phyloP scores from a whole-genome alignment of 2,113 vertebrate genomes.

The Tinamus guttatus region DNA sequence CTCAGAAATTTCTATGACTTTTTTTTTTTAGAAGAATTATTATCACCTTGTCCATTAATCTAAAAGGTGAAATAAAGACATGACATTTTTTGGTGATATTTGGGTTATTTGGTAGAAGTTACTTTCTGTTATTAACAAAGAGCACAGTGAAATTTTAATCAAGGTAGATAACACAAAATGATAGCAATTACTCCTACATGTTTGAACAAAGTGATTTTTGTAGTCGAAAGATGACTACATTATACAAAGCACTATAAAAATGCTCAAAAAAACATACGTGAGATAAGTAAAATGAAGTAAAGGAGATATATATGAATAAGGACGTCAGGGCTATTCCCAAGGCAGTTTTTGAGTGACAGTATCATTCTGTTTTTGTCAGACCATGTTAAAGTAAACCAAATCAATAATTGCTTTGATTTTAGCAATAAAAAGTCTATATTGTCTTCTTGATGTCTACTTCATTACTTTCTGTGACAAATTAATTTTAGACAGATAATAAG shows the following conservation, averaged over 20 bases:
- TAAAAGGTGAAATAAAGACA: not conserved
- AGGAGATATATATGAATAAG: not conserved
- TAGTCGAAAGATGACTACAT: not conserved
- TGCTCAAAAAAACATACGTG: not conserved
- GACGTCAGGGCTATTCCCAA: not conserved
- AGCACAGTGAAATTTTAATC: not conserved
- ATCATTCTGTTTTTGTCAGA: not conserved
- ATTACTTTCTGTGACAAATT: slow-evolving; percentile 64
- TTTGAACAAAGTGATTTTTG: not conserved
- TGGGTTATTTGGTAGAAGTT: not conserved
- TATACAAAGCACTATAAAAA: not conserved
- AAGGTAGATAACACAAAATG: not conserved
- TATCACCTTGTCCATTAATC: not conserved
- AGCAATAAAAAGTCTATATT: slow-evolving; percentile 6
- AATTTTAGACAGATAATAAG: slow-evolving; percentile 63
- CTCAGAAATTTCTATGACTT: not conserved
- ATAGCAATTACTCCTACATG: not conserved
- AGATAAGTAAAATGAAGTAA: not conserved
- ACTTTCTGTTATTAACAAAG: not conserved
- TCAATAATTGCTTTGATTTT: slow-evolving; percentile 27
- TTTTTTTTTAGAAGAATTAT: not conserved
- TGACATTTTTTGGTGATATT: not conserved
- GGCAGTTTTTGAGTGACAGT: not conserved
- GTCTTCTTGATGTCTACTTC: slow-evolving; percentile 32
- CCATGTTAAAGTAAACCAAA: slow-evolving; percentile 1